Base-by-base conservation (phyloP, 1,140 invertebrate genomes). In the Apocrypta bakeri region DNA sequence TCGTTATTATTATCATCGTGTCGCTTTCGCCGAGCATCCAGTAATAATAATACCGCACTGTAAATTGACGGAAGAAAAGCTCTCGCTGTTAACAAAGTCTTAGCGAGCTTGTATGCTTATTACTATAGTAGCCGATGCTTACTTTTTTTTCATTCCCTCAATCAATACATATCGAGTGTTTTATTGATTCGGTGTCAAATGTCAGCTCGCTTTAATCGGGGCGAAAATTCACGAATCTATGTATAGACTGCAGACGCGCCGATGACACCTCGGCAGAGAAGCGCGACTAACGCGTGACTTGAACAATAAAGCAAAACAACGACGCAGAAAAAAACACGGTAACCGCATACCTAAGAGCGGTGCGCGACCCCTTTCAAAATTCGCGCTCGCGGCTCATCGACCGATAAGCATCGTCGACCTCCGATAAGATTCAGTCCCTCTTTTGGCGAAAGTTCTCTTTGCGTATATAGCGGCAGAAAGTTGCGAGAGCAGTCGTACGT, bases 381-480 rank as follows among this genome's bases (percentile, higher is more conserved):
- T n/a, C n/a, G n/a, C n/a, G n/a, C n/a, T n/a, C n/a, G n/a, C n/a
- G n/a, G n/a, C n/a, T 82, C 81, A 31, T 33, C 56, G 69, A 37
- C 17, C 17, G 68, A 27, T 37, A 7, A 56, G 48, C 21, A n/a
- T n/a, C n/a, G n/a, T n/a, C n/a, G n/a, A n/a, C n/a, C 64, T 31
- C 31, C 82, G 87, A 89, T 88, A 87, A 88, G 85, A 89, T 89
- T 87, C 86, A 82, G 79, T 71, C 6, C 33, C 9, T 4, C 33
- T 85, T 56, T 78, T 74, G 31, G 29, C 31, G 29, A 71, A 56
- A 56, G 21, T 56, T 21, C 17, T 7, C 3, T 37, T 27, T 24
- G 25, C 33, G 33, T 37, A 69, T 31, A 31, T n/a, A n/a, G n/a
- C n/a, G n/a, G n/a, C 29, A 24, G 3, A 24, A 24, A 25, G 3